Evolutionary conservation across 2,113 vertebrate species (phyloP), one percentile per base, ranked within the genome.

Genomic region (Stegastes partitus): DNA sequence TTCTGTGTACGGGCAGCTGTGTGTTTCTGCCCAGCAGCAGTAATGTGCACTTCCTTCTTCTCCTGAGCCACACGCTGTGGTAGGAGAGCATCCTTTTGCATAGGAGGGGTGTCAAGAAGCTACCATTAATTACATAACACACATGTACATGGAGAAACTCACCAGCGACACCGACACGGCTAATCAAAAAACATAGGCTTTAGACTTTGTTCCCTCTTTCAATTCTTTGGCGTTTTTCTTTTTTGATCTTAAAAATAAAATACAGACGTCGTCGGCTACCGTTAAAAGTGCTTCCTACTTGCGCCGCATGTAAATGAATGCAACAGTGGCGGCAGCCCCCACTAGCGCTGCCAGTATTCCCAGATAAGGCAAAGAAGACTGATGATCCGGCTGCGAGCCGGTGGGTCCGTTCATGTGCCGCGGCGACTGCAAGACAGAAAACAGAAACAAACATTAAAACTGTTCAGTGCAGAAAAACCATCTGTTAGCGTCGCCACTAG

Each of bases 181-280:
- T 54, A 81, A 80, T 87, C 11, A 66, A 54, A 39, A 77, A 67
- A 61, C 19, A 86, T 18, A 81, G 71, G n/a, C 47, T 78, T 61
- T 45, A 28, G 51, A 83, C 75, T 85, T 82, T 68, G 15, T 63
- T 78, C 58, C 47, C 62, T 68, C 73, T 47, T 66, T 57, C 64
- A 34, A 49, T 34, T 92, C 82, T 90, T 92, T 91, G 91, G 89
- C 83, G 83, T 83, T 86, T 28, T 73, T 86, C 82, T 86, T 28
- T 73, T 86, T 77, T 84, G 15, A 81, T 84, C 73, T 74, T 80
- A 89, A 92, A 92, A 84, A 71, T 11, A 69, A 69, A 7, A 55
- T 34, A 64, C 26, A 65, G 68, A 76, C 2, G 28, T 72, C 0
- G 11, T 11, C 9, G 7, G 50, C 11, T 23, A 34, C 10, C 3